These are phyloP conservation scores for Andricus grossulariae DNA, from an alignment of 1,140 invertebrate species.

Conservation along the genomic window DNA sequence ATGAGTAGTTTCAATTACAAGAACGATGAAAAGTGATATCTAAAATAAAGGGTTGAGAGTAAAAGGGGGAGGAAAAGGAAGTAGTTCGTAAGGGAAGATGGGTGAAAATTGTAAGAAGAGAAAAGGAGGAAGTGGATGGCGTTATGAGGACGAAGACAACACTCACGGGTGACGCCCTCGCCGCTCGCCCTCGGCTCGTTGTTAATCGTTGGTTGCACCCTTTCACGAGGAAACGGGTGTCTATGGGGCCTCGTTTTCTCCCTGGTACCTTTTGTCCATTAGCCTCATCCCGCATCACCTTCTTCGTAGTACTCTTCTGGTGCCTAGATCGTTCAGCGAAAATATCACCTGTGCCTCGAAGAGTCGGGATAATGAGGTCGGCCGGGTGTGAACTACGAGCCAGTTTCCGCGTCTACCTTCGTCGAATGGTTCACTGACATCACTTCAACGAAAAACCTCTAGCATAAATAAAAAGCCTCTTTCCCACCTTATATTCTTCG, in stretches of 20 bases:
- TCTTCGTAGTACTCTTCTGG: slow-evolving; percentile 39
- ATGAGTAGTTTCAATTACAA: slow-evolving; percentile 55
- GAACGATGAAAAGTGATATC: slow-evolving; percentile 40
- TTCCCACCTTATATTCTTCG: background rate
- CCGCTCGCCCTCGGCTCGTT: slow-evolving; percentile 61
- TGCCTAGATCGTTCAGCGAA: slow-evolving; percentile 41
- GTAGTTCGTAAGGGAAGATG: background rate
- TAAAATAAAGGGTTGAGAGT: background rate
- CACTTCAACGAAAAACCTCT: background rate
- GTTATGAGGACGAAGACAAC: slow-evolving; percentile 61
- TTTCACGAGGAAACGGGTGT: slow-evolving; percentile 59
- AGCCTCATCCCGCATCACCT: slow-evolving; percentile 62
- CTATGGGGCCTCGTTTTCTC: slow-evolving; percentile 59
- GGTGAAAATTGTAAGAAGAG: background rate
- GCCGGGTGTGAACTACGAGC: slow-evolving; percentile 57
- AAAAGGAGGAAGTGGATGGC: slow-evolving; percentile 44
- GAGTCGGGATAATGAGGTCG: slow-evolving; percentile 60
- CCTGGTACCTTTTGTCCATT: slow-evolving; percentile 66
- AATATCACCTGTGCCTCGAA: slow-evolving; percentile 60
- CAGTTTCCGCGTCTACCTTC: slow-evolving; percentile 47
- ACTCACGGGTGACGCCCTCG: slow-evolving; percentile 63
- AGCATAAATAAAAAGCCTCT: background rate
- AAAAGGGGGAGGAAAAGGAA: background rate
- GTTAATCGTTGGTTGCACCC: slow-evolving; percentile 72
- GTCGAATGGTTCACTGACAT: slow-evolving; percentile 32